These are phyloP conservation scores for Barypeithes pellucidus DNA, from an alignment of 2,888 invertebrate genomes.

Conservation along the genomic window DNA sequence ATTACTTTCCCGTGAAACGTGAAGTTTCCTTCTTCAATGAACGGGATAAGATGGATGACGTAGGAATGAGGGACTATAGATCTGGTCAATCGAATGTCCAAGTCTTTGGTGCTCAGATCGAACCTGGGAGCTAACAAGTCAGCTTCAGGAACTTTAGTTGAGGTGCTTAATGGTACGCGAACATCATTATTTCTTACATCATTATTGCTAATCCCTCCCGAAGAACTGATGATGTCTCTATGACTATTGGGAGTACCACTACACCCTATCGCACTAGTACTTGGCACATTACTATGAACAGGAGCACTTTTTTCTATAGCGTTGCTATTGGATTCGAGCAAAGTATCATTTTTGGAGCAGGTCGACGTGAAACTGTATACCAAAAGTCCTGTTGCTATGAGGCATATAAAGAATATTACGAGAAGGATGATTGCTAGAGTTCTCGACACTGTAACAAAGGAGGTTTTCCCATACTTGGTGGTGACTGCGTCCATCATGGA, in stretches of 20 bases:
- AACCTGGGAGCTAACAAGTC: not conserved
- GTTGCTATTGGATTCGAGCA: not conserved
- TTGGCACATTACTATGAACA: constrained; percentile 13
- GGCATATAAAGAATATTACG: constrained; percentile 77
- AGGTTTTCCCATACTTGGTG: constrained; percentile 77
- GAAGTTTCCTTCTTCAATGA: constrained; percentile 83
- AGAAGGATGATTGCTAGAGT: constrained; percentile 77
- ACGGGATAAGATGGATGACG: constrained; percentile 81
- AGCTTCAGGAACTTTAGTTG: constrained; percentile 49
- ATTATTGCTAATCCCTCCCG: not conserved
- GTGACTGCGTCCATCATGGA: constrained; percentile 65
- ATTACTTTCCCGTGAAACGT: constrained; percentile 83
- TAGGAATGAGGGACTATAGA: constrained; percentile 81
- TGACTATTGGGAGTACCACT: not conserved
- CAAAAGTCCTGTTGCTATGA: constrained; percentile 82
- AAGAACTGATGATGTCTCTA: constrained; percentile 67
- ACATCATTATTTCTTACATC: not conserved
- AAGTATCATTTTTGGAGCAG: constrained; percentile 41
- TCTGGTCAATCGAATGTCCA: constrained; percentile 80
- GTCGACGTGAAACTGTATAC: constrained; percentile 83
- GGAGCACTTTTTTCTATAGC: not conserved
- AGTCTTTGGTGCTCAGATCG: constrained; percentile 15
- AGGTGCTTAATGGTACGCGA: not conserved
- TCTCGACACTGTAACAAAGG: constrained; percentile 78
- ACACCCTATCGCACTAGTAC: too few relatives aligned